These are phyloP conservation scores for Netelia fuscicornis DNA, from an alignment of 2,888 invertebrate species.

Conservation along the genomic window DNA sequence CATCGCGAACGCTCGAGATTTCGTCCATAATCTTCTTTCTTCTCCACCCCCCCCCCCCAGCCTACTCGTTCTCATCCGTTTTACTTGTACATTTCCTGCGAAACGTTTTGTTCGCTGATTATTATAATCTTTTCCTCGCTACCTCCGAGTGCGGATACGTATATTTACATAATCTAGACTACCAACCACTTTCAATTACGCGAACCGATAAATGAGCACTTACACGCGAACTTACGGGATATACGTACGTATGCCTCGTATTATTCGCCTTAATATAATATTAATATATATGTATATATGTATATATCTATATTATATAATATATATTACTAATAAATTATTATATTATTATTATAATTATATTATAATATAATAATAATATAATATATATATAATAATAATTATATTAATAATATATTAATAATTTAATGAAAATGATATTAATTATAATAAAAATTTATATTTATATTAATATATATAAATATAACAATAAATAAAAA, in stretches of 20 bases:
- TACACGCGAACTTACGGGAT: neutral
- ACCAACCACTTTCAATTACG: conserved; percentile 53
- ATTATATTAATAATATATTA: too few species aligned
- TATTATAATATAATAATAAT: too few species aligned
- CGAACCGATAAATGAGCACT: conserved; percentile 9
- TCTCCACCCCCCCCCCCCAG: neutral
- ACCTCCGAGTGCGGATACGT: conserved; percentile 15
- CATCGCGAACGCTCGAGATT: conserved; percentile 12
- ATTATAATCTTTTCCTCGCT: conserved; percentile 53
- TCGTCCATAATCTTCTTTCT: conserved; percentile 32
- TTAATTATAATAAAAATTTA: too few species aligned
- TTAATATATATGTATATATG: too few species aligned
- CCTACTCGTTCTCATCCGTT: conserved; percentile 5
- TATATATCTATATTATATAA: neutral
- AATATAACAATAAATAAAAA: too few species aligned
- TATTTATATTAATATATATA: too few species aligned
- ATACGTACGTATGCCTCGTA: neutral
- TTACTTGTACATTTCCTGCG: conserved; percentile 5
- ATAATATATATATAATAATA: too few species aligned
- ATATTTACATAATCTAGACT: conserved; percentile 61
- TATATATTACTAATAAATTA: too few species aligned
- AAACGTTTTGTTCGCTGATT: conserved; percentile 46
- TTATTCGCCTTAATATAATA: neutral
- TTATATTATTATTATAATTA: too few species aligned
- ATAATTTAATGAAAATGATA: too few species aligned